Evolutionary conservation across 2,888 invertebrate species (phyloP), one percentile per base, ranked within the genome.

Genomic region (Eupelmus urozonus): DNA sequence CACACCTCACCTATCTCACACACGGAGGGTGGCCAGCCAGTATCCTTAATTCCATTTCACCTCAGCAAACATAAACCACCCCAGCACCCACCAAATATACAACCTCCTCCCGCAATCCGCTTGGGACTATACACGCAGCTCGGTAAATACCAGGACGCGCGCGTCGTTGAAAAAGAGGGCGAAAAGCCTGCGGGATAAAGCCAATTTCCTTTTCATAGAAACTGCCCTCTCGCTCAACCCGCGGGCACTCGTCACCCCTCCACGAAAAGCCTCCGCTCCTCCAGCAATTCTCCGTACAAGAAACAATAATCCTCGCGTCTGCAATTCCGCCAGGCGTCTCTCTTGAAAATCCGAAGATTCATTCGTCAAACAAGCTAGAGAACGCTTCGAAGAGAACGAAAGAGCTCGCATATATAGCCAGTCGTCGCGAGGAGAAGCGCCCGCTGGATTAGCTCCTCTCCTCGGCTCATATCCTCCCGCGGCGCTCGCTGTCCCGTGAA

Each of bases 271-370:
- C 72, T 60, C 9, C 9, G 3, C 53, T 45, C 23, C 34, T 51
- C 62, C 1, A 49, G 13, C n/a, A n/a, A n/a, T n/a, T n/a, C n/a
- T 0, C 13, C 45, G 67, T 66, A 59, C 60, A 75, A 75, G 74
- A 75, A 75, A 75, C 60, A 75, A 75, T 75, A 75, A 75, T 75
- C 67, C 74, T 29, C 67, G 67, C 51, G 18, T 34, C 49, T 62
- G 40, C 40, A 66, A 66, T 66, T 51, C 25, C 11, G 20, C 16
- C 16, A 34, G 34, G 5, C 45, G 9, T 16, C n/a, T n/a, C n/a
- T n/a, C n/a, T n/a, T n/a, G n/a, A 5, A 34, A 20, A 13, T 53
- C 18, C 3, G 16, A 57, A 25, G 63, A 67, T 55, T 67, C 67
- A 67, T 67, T 69, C 42, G 13, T 57, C 69, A 57, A 57, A 69